phyloP scores from a whole-genome alignment of 2,113 vertebrate genomes.

The Asarcornis scutulata region DNA sequence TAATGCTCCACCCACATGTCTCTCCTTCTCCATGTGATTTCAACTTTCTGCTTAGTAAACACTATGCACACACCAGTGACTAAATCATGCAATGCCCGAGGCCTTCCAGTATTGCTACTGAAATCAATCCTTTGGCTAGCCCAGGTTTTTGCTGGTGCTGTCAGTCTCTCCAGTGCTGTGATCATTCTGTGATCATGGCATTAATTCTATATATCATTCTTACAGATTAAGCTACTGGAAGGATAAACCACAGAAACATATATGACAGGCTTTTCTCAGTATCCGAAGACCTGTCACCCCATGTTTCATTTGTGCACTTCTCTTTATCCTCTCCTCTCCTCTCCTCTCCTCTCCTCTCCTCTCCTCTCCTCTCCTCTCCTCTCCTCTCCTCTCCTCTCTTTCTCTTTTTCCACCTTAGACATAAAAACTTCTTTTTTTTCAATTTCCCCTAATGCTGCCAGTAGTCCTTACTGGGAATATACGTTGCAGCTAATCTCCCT shows the following conservation, averaged over 20 bases:
- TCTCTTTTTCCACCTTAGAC: not conserved
- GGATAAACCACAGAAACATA: not conserved
- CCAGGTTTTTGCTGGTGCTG: not conserved
- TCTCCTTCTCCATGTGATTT: not conserved
- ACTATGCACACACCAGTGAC: not conserved
- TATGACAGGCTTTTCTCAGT: not conserved
- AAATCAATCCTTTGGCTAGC: not conserved
- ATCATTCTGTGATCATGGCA: not conserved
- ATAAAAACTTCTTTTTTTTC: not conserved
- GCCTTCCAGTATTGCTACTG: not conserved
- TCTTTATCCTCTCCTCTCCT: not conserved
- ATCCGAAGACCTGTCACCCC: not conserved
- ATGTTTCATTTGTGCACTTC: not conserved
- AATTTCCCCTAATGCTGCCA: not conserved
- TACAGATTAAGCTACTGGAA: not conserved
- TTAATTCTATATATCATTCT: not conserved
- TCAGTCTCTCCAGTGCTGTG: not conserved
- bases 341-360: not conserved
- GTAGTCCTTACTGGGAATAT: constrained; percentile 9
- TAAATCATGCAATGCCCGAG: not conserved
- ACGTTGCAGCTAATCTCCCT: constrained; percentile 31
- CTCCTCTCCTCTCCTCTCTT: not conserved
- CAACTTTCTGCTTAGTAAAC: not conserved
- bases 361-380: not conserved
- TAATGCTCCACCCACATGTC: not conserved